Evolutionary conservation across 2,888 invertebrate genomes (phyloP).

Genomic region (Stenodera caucasica): DNA sequence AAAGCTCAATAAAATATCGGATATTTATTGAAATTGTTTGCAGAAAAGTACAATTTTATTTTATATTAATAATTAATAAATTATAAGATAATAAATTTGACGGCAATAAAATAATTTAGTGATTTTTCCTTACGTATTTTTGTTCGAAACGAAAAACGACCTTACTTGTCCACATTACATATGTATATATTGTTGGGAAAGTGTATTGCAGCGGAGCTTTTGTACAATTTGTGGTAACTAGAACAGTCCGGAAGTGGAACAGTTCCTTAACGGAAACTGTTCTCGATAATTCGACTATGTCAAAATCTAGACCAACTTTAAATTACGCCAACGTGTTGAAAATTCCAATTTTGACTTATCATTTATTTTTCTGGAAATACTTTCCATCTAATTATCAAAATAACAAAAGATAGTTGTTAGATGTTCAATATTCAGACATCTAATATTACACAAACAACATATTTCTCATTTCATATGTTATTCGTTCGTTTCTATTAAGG

Average conservation of each 20-base stretch:
- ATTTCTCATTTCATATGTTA: constrained; percentile 18
- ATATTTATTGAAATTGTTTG: constrained; percentile 25
- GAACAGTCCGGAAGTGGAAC: constrained; percentile 6
- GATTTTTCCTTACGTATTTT: too few relatives aligned
- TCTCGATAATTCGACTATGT: background rate
- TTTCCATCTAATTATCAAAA: background rate
- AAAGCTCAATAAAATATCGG: constrained; percentile 15
- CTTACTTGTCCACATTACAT: background rate
- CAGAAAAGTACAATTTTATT: constrained; percentile 13
- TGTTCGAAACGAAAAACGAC: too few relatives aligned
- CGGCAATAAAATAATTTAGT: background rate
- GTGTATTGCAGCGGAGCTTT: background rate
- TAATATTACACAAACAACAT: constrained; percentile 14
- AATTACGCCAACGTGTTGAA: background rate
- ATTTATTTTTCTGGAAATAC: background rate
- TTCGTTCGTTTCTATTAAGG: constrained; percentile 13
- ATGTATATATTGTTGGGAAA: background rate
- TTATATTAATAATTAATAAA: background rate
- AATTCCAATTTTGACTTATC: background rate
- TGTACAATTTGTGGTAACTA: constrained; percentile 1
- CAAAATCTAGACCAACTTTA: background rate
- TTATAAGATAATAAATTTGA: background rate
- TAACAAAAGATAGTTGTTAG: constrained; percentile 7
- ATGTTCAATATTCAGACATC: constrained; percentile 7
- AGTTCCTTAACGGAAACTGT: constrained; percentile 1